phyloP scores from a whole-genome alignment of 2,797 vertebrate genomes.

The Sebastes minor region DNA sequence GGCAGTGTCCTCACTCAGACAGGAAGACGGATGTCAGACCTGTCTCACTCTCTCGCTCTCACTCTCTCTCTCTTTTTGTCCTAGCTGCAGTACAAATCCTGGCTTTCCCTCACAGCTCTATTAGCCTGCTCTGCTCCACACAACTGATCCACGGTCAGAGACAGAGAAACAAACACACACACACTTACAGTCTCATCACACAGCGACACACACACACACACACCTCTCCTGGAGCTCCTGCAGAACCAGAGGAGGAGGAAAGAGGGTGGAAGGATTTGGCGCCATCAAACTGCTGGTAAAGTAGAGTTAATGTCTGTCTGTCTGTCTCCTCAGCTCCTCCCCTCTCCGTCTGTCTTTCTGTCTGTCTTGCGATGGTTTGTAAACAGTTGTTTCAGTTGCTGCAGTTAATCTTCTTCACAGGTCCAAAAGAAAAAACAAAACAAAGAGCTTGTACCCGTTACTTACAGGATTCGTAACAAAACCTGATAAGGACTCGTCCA shows the following conservation, averaged over 20 bases:
- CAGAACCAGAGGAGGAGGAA: conserved; percentile 58
- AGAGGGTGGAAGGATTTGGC: conserved; percentile 57
- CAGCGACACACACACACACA: conserved; percentile 17
- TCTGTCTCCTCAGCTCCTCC: conserved; percentile 57
- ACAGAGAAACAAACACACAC: conserved; percentile 7
- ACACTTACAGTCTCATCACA: background rate
- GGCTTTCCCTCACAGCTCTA: conserved; percentile 38
- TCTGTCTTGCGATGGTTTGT: conserved; percentile 25
- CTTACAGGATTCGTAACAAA: background rate
- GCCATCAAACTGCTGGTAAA: conserved; percentile 65
- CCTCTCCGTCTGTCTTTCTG: conserved; percentile 59
- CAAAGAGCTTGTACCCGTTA: background rate
- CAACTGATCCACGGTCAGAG: conserved; percentile 11
- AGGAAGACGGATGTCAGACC: conserved; percentile 48
- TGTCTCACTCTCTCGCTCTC: conserved; percentile 28
- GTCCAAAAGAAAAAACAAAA: background rate
- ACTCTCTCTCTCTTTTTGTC: conserved; percentile 13
- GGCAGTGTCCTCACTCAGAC: conserved; percentile 29
- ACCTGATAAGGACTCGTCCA: background rate
- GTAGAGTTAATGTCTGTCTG: conserved; percentile 54
- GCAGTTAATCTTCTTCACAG: background rate
- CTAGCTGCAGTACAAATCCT: conserved; percentile 43
- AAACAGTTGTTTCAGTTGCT: conserved; percentile 9
- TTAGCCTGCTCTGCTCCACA: conserved; percentile 36
- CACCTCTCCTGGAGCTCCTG: conserved; percentile 46